Evolutionary conservation across 53 echinoderm and acorn worm species (phyloP).

Genomic region (Holothuria leucospilota): DNA sequence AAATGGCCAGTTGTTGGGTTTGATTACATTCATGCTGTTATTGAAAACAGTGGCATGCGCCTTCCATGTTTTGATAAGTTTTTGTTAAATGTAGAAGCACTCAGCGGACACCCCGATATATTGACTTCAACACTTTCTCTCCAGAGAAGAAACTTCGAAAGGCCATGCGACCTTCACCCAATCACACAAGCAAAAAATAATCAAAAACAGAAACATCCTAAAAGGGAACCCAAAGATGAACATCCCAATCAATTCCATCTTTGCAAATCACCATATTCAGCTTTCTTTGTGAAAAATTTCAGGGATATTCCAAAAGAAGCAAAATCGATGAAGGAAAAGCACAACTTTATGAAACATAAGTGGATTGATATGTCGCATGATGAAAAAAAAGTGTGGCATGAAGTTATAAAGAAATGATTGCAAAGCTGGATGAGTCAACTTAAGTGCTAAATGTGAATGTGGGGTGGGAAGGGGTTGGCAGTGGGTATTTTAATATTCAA

Average conservation of each 20-base stretch:
- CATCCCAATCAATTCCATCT: neutral
- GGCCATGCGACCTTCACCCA: neutral
- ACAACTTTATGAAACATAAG: neutral
- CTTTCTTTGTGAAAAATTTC: neutral
- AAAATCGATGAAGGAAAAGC: neutral
- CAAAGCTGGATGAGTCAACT: no score
- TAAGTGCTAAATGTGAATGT: no score
- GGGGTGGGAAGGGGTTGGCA: no score
- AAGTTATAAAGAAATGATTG: no score
- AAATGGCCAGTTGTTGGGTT: slow-evolving; percentile 4
- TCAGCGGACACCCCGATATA: neutral
- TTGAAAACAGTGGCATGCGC: neutral
- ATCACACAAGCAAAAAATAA: neutral
- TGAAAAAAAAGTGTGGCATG: no score
- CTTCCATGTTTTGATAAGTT: neutral
- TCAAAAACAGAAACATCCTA: neutral
- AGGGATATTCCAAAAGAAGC: neutral
- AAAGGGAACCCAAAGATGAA: neutral
- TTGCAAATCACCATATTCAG: neutral
- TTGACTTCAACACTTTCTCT: neutral
- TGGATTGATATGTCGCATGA: no score
- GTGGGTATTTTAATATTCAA: no score
- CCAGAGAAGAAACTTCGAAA: neutral
- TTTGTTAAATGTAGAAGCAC: neutral
- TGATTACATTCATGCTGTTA: neutral